Evolutionary conservation across 2,797 vertebrate genomes (phyloP), one percentile per base, ranked within the genome.

Genomic region (Mus minutoides): DNA sequence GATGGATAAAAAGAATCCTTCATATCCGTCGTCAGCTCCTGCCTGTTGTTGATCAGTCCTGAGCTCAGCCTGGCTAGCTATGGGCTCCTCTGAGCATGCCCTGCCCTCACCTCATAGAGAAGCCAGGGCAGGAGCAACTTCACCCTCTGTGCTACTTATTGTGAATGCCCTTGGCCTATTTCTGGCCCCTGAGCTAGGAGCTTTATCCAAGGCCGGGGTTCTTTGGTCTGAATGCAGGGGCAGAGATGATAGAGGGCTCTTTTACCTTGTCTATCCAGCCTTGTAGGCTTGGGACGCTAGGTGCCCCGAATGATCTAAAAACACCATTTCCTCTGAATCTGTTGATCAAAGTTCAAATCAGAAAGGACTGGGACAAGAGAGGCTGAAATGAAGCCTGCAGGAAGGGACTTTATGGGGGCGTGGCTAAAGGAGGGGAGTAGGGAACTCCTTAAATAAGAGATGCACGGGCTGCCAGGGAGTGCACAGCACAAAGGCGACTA

Each of bases 371-470:
- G 69, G 83, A 64, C 58, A 1, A 21, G 12, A 46, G 85, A 67
- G 82, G 76, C 75, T 87, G 95, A 88, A n/a, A 94, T 84, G 64
- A 78, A 83, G 84, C 29, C 43, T 24, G 56, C 34, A 83, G 90
- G 92, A 82, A 83, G 83, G 69, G 60, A 85, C 76, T 79, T 6
- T 17, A 75, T 79, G 69, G 82, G 97, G 97, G 97, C 19, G 97
- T 97, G 60, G 97, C 96, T 95, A 90, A 92, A 24, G 75, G 13
- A 7, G 8, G 37, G 78, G 83, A 26, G 52, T 56, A 43, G 46
- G 79, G 52, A 76, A 17, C 83, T 56, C 94, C 95, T 95, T 95
- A 98, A 96, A 97, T 95, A 93, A 56, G 69, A 79, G 71, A 37
- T 9, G 3, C 54, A 1, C 75, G 0, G 67, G 52, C 84, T 54